These are phyloP conservation scores for Syrphus vitripennis DNA, from an alignment of 2,888 invertebrate genomes.

Conservation along the genomic window DNA sequence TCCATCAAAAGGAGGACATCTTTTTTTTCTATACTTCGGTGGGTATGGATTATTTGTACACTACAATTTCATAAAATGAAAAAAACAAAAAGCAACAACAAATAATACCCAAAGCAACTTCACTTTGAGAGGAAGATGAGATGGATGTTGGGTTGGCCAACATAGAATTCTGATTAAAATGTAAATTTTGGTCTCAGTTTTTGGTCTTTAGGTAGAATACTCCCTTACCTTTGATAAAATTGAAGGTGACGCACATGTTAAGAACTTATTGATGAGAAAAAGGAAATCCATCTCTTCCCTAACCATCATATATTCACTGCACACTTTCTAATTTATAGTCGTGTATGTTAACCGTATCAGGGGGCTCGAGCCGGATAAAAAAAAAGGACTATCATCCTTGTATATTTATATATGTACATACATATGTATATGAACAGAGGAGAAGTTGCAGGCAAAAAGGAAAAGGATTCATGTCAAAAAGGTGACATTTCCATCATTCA, in stretches of 20 bases:
- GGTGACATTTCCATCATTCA: background rate
- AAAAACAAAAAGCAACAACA: background rate
- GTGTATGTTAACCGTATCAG: background rate
- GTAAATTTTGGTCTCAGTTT: slow-evolving; percentile 21
- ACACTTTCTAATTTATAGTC: background rate
- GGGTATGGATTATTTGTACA: no score
- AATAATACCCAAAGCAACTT: no score
- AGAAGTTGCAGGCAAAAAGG: background rate
- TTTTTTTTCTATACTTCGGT: background rate
- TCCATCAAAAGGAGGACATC: background rate
- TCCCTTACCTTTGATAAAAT: background rate
- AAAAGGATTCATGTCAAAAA: slow-evolving; percentile 1
- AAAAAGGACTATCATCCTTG: background rate
- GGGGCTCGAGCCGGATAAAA: background rate
- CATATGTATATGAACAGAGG: background rate
- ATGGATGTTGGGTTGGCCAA: background rate
- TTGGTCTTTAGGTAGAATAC: background rate
- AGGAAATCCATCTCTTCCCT: background rate
- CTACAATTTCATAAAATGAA: background rate
- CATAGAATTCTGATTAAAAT: slow-evolving; percentile 22
- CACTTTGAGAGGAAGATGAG: background rate
- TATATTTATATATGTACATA: background rate
- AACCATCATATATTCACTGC: background rate
- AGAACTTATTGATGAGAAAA: slow-evolving; percentile 47
- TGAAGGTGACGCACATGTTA: background rate